These are phyloP conservation scores for Mohoua ochrocephala DNA, from an alignment of 2,113 vertebrate genomes.

Conservation along the genomic window DNA sequence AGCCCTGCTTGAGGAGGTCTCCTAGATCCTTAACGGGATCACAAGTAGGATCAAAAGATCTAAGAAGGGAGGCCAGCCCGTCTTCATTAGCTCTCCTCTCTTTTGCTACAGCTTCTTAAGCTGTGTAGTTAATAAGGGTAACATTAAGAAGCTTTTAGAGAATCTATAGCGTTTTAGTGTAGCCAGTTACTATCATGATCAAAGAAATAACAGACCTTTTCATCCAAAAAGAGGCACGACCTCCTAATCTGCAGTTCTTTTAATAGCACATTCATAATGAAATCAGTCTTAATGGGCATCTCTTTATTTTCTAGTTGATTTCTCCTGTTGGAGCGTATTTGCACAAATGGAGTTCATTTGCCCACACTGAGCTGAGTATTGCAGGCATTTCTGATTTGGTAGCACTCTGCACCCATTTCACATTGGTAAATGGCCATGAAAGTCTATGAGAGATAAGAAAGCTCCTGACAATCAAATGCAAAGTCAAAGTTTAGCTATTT, in stretches of 20 bases:
- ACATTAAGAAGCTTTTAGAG: neutral
- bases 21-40: neutral
- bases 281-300: constrained; percentile 30
- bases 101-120: neutral
- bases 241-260: constrained; percentile 23
- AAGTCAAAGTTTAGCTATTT: neutral
- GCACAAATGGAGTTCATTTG: constrained; percentile 1
- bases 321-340: neutral
- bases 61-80: neutral
- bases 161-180: neutral
- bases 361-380: neutral
- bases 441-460: neutral
- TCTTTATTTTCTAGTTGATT: constrained; percentile 25
- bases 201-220: constrained; percentile 18
- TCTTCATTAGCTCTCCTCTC: neutral
- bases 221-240: neutral
- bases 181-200: neutral
- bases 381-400: neutral
- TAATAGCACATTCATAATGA: neutral
- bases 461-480: neutral
- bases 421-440: neutral
- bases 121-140: neutral
- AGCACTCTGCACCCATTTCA: neutral
- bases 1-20: neutral
- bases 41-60: neutral